These are phyloP conservation scores for Darevskia nairensis DNA, from an alignment of 2,797 vertebrate genomes.

Conservation along the genomic window DNA sequence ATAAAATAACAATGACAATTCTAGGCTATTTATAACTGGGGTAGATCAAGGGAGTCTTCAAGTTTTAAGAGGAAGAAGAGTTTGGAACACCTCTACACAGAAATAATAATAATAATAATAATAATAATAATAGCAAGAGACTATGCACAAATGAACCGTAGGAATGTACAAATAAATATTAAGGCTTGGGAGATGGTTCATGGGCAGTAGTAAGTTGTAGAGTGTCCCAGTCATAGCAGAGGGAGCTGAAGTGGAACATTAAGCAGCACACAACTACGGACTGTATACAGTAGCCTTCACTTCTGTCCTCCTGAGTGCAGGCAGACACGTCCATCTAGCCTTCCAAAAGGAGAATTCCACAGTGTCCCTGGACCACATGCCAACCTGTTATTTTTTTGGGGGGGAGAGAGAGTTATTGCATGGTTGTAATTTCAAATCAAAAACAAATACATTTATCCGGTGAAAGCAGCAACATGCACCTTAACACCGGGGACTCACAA, in stretches of 20 bases:
- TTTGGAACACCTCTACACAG: slow-evolving; percentile 68
- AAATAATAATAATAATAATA: slow-evolving; percentile 48
- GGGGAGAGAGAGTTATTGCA: slow-evolving; percentile 44
- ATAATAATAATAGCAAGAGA: not conserved
- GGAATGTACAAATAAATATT: slow-evolving; percentile 83
- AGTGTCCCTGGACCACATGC: slow-evolving; percentile 43
- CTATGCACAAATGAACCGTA: slow-evolving; percentile 72
- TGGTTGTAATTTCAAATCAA: not conserved
- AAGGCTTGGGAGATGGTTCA: slow-evolving; percentile 68
- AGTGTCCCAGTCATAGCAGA: slow-evolving; percentile 70
- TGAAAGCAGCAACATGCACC: not conserved
- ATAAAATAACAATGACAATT: slow-evolving; percentile 53
- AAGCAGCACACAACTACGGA: slow-evolving; percentile 60
- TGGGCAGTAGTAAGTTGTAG: slow-evolving; percentile 68
- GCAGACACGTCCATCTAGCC: slow-evolving; percentile 59
- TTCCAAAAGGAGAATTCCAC: slow-evolving; percentile 63
- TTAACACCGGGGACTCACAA: not conserved
- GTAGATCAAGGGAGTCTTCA: slow-evolving; percentile 76
- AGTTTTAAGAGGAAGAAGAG: slow-evolving; percentile 81
- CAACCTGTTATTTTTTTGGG: slow-evolving; percentile 42
- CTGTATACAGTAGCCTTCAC: slow-evolving; percentile 71
- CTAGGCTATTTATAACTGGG: slow-evolving; percentile 71
- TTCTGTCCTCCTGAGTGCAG: slow-evolving; percentile 71
- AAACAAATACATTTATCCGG: not conserved
- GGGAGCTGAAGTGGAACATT: slow-evolving; percentile 49